Evolutionary conservation across 2,797 vertebrate genomes (phyloP).

Genomic region (Crocodylus rhombifer): DNA sequence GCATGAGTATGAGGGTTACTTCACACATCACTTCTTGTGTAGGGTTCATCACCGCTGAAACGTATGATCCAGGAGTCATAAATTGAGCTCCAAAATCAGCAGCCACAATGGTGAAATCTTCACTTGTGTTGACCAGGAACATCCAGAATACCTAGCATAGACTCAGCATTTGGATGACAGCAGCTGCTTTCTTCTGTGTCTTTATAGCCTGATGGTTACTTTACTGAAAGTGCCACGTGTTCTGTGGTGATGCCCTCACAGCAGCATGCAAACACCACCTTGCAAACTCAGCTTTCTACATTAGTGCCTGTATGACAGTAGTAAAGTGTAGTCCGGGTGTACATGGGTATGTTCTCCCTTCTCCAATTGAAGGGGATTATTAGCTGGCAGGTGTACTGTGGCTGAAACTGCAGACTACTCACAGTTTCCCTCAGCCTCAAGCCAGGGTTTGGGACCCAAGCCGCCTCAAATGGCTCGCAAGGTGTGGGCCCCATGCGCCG

Average conservation of each 20-base stretch:
- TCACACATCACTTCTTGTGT: background rate
- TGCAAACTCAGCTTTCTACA: background rate
- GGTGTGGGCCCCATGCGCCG: too few species aligned
- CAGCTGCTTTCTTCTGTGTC: background rate
- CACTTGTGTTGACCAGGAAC: background rate
- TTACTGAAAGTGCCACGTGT: background rate
- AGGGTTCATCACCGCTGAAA: background rate
- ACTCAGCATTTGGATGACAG: background rate
- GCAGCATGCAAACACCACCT: background rate
- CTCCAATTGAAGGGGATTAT: background rate
- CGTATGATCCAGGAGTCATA: background rate
- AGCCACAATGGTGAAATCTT: background rate
- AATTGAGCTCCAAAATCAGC: background rate
- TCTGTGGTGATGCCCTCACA: background rate
- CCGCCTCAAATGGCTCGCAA: too few species aligned
- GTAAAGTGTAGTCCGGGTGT: background rate
- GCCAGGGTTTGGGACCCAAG: too few species aligned
- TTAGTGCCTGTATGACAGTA: background rate
- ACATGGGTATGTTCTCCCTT: background rate
- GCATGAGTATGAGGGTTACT: background rate
- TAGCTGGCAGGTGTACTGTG: too few species aligned
- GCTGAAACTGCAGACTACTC: too few species aligned
- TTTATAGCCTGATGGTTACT: background rate
- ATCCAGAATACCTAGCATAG: background rate
- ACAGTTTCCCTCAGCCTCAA: too few species aligned